A percentile compares a stretch with the other conserved stretches of the same genome.
Conservation (phyloP, 2,113 vertebrate genomes). For the Mesitornis unicolor region DNA sequence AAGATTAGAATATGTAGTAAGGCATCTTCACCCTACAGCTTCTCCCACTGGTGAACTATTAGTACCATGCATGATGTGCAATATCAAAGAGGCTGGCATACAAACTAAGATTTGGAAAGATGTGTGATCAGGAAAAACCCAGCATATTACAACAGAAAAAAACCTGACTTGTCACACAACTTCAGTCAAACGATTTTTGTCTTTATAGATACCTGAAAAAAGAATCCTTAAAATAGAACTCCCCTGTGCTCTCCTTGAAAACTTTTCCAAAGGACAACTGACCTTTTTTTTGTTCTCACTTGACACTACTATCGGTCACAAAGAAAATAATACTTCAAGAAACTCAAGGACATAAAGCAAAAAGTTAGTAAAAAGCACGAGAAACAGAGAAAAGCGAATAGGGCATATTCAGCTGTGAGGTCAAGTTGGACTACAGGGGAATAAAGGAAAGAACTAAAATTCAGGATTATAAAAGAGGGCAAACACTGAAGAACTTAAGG, state of each 20-base stretch:
- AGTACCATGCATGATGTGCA: background rate
- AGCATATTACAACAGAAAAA: background rate
- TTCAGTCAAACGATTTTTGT: conserved; percentile 3
- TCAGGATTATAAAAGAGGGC: background rate
- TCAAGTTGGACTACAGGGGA: background rate
- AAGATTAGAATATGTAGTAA: background rate
- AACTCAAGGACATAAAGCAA: background rate
- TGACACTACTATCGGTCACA: background rate
- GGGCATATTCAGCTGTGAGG: background rate
- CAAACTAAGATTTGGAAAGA: background rate
- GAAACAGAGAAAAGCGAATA: background rate
- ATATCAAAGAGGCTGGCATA: background rate
- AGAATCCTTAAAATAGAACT: conserved; percentile 40
- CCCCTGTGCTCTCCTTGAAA: conserved; percentile 22
- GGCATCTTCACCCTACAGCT: background rate
- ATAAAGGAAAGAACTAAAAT: background rate
- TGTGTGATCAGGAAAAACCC: background rate
- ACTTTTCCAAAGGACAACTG: conserved; percentile 51
- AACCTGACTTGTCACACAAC: background rate
- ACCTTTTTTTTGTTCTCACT: conserved; percentile 38
- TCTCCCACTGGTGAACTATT: background rate
- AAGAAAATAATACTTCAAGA: conserved; percentile 24
- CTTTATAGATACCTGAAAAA: background rate
- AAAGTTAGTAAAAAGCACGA: background rate
- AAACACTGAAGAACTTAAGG: background rate